Evolutionary conservation across 2,797 vertebrate genomes (phyloP), one percentile per base, ranked within the genome.

Genomic region (Siniperca obscura): DNA sequence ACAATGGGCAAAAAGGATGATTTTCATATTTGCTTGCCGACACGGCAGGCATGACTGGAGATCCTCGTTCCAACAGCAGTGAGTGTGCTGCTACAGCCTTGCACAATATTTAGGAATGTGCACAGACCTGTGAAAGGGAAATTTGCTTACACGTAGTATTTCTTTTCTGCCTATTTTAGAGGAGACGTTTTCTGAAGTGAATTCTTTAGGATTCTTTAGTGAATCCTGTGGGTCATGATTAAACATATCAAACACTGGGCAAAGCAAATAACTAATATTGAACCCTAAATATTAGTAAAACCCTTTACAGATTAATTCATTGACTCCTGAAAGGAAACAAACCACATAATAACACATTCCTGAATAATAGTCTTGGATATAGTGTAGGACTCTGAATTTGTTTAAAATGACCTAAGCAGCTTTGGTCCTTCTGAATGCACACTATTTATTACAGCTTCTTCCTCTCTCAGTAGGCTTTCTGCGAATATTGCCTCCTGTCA

Each of bases 51-150:
- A 53, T 53, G 74, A 79, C 53, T 72, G 52, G 62, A 81, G 72
- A 44, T 68, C 56, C 79, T 85, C n/a, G 70, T 83, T 74, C 72
- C 59, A 86, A 78, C 65, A 83, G 69, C 61, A 52, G 70, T 10
- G 40, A 70, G 53, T 0, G 27, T 10, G 12, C 55, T 12, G 61
- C 67, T 60, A 11, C 60, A 13, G 68, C 48, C 46, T 79, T 60
- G 61, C 73, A 60, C 78, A 82, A 59, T 42, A 42, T 36, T 56
- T 30, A 75, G 83, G 69, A 83, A 79, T 86, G 65, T 82, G 76
- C 70, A 81, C 17, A 53, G 82, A 75, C 62, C 53, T 77, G 52
- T 19, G 22, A 59, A 70, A 7, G 5, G 25, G 10, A 74, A 42
- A 62, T 59, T 11, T 42, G 40, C 40, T 46, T 42, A 38, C 8